Base-by-base conservation (phyloP, 2,113 vertebrate species). In the Nannospalax galili region DNA sequence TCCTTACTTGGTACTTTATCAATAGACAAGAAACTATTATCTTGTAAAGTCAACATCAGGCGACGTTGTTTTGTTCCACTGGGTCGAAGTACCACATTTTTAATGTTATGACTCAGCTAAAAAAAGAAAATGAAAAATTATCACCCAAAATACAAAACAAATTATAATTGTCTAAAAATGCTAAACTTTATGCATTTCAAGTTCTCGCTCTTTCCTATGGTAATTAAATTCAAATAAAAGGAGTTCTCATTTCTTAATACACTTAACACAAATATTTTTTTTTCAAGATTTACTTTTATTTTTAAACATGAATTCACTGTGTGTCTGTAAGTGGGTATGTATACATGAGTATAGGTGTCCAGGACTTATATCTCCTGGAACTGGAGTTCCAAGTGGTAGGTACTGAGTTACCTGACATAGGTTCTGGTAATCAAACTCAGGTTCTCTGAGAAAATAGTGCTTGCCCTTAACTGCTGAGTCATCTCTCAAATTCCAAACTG, bases 41-140 rank as follows among this genome's bases (percentile, higher is more conserved):
- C 99, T 96, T 99, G 99, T 81, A 99, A 96, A 2, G 98, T 99
- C 35, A 99, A 96, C 96, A 98, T 98, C 93, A 99, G 97, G 42
- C 99, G 98, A 95, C 97, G 99, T 69, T 97, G 98, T 78, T 98
- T 99, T 90, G 97, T 95, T 95, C 98, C 98, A 86, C 97, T 98
- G 28, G 98, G 98, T 96, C 98, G 96, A 97, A 99, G 97, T 69
- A 96, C 98, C 84, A 99, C 98, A 88, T 96, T 98, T 98, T 99
- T 99, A 98, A 99, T 99, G 87, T 99, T 99, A 98, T 99, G 99
- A 98, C 98, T 99, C 97, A 99, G 98, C 99, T 99, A 95, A 81
- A 84, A 96, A 73, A 95, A 69, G 82, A 75, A 88, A 52, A 97
- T 91, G 35, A 14, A 90, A 93, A 84, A 92, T 73, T 88, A 84